Conservation (phyloP, 2,797 vertebrate genomes). For the Hapalemur alaotrensis region DNA sequence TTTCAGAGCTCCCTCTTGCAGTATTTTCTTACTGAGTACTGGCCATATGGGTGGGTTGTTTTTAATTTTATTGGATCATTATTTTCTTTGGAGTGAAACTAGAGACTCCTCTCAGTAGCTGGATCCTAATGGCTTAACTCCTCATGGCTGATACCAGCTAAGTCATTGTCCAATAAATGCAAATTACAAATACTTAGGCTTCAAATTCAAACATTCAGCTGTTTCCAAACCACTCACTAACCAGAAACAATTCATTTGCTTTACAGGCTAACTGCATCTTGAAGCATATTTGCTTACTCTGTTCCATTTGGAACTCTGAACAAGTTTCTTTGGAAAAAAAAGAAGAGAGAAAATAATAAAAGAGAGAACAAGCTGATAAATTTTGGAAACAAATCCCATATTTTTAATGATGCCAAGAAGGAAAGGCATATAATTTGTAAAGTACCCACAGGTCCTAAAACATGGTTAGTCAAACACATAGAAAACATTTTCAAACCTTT, state of each 20-base stretch:
- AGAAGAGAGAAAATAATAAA: background rate
- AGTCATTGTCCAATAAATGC: background rate
- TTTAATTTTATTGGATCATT: background rate
- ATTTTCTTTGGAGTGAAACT: background rate
- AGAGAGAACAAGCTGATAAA: background rate
- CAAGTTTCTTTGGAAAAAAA: slow-evolving; percentile 42
- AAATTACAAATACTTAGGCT: background rate
- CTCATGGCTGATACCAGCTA: background rate
- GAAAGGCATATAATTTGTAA: slow-evolving; percentile 58
- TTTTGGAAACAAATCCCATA: slow-evolving; percentile 33
- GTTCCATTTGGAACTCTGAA: background rate
- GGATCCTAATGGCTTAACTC: background rate
- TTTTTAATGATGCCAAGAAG: slow-evolving; percentile 58
- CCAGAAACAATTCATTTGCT: background rate
- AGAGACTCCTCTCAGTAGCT: background rate
- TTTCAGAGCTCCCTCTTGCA: background rate
- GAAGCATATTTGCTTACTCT: slow-evolving; percentile 16
- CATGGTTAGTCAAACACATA: slow-evolving; percentile 70
- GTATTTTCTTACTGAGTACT: background rate
- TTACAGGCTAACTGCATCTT: background rate
- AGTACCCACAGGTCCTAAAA: slow-evolving; percentile 62
- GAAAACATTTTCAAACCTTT: slow-evolving; percentile 68
- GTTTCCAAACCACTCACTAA: background rate
- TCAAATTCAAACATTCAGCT: background rate
- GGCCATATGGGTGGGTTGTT: background rate